phyloP scores from a whole-genome alignment of 2,888 invertebrate genomes.

The Omphaloscelis lunosa region DNA sequence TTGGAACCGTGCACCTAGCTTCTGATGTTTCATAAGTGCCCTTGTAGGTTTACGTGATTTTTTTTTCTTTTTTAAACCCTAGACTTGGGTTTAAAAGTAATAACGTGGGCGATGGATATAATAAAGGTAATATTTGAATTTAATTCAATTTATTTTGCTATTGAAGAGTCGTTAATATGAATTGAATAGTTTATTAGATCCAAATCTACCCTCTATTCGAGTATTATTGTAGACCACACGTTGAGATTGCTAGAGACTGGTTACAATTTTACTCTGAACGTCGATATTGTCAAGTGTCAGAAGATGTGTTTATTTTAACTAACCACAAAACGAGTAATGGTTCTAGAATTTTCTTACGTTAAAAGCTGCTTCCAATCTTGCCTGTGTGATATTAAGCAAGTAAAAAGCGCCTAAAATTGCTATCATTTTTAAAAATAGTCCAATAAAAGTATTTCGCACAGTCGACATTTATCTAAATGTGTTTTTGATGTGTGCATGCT shows the following conservation, averaged over 20 bases:
- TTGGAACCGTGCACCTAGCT: no score
- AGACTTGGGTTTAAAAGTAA: neutral
- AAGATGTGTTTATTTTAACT: neutral
- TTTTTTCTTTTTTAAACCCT: no score
- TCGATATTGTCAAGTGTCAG: neutral
- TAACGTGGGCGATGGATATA: neutral
- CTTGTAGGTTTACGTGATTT: no score
- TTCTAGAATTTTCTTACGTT: neutral
- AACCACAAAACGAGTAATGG: neutral
- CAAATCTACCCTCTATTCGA: slow-evolving; percentile 7
- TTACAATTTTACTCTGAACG: neutral
- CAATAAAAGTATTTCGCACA: slow-evolving; percentile 20
- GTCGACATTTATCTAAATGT: slow-evolving; percentile 60
- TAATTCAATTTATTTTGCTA: slow-evolving; percentile 3
- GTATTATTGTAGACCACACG: neutral
- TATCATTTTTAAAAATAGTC: slow-evolving; percentile 13
- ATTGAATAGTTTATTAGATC: neutral
- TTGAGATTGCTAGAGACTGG: neutral
- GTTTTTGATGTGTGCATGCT: slow-evolving; percentile 58
- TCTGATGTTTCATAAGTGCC: no score
- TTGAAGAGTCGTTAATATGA: neutral
- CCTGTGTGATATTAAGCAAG: neutral
- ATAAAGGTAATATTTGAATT: neutral
- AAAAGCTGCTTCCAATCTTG: neutral
- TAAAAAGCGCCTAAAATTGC: neutral